Evolutionary conservation across 2,888 invertebrate species (phyloP).

Genomic region (Eudemis profundana): DNA sequence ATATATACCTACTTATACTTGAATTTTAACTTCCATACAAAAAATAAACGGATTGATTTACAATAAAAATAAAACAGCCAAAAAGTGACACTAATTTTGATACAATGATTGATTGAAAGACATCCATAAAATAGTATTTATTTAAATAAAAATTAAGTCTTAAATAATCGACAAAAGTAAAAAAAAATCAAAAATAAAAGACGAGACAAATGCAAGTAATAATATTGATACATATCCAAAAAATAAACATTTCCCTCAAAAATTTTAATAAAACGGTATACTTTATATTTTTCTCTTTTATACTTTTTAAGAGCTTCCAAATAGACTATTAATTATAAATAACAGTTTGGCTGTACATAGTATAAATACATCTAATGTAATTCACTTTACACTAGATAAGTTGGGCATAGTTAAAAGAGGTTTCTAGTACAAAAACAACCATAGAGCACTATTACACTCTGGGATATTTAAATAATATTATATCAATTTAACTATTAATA

Average conservation of each 20-base stretch:
- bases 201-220: neutral
- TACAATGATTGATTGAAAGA: conserved; percentile 1
- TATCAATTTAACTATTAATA: too few species aligned
- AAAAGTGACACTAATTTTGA: neutral
- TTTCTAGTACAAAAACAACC: too few species aligned
- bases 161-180: conserved; percentile 1
- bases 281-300: neutral
- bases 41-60: too few species aligned
- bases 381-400: neutral
- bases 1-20: too few species aligned
- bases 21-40: too few species aligned
- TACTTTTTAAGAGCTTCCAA: neutral
- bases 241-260: neutral
- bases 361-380: neutral
- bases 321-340: conserved; percentile 12
- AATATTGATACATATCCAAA: neutral
- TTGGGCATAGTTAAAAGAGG: conserved; percentile 1
- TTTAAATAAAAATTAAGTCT: neutral
- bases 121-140: neutral
- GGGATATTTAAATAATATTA: too few species aligned
- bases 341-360: conserved; percentile 4
- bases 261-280: too few species aligned
- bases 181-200: neutral
- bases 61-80: too few species aligned
- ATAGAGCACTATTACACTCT: too few species aligned